Evolutionary conservation across 2,797 vertebrate genomes (phyloP).

Genomic region (Psittacula derbiana): DNA sequence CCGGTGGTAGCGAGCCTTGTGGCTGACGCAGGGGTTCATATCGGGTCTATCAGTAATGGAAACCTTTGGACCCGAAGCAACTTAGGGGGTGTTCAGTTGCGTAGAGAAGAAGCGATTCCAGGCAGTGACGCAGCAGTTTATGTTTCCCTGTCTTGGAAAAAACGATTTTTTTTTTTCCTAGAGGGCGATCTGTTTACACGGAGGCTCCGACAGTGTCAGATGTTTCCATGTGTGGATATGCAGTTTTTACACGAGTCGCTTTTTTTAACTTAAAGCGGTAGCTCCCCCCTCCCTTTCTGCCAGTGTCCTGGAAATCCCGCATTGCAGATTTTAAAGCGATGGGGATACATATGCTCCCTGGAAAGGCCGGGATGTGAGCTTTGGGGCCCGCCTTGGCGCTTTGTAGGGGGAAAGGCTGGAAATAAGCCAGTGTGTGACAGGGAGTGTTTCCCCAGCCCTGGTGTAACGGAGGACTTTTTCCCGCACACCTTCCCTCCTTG

Average conservation of each 20-base stretch:
- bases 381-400: background rate
- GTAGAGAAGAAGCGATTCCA: slow-evolving; percentile 73
- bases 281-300: background rate
- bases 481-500: slow-evolving; percentile 18
- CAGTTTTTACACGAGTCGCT: background rate
- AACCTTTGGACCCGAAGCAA: slow-evolving; percentile 11
- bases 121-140: slow-evolving; percentile 82
- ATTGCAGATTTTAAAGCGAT: slow-evolving; percentile 64
- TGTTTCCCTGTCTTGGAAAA: slow-evolving; percentile 73
- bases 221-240: slow-evolving; percentile 45
- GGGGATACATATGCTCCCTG: background rate
- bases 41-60: slow-evolving; percentile 31
- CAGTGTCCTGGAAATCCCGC: slow-evolving; percentile 68
- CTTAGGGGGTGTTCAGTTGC: slow-evolving; percentile 36
- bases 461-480: background rate
- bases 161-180: slow-evolving; percentile 68
- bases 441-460: background rate
- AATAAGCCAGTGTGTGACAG: background rate
- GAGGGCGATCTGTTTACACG: slow-evolving; percentile 70
- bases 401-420: background rate
- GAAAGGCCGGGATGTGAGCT: background rate
- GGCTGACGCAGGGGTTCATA: background rate
- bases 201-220: background rate
- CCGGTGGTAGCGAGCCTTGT: background rate
- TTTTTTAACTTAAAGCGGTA: background rate